Base-by-base conservation (phyloP, 2,113 vertebrate species). In the Corapipo altera region DNA sequence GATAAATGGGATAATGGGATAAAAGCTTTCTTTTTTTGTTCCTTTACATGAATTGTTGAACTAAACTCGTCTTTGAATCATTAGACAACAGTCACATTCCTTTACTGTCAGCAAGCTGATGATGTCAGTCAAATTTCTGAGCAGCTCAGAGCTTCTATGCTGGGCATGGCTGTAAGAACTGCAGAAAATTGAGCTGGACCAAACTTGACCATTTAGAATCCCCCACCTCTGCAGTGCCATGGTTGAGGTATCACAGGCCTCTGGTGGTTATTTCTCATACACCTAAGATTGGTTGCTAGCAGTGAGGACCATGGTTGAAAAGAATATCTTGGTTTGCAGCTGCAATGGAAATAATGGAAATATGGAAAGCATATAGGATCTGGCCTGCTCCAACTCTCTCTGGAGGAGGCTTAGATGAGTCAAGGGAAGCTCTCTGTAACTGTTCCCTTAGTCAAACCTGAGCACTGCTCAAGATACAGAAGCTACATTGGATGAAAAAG, bases 371-470 rank as follows among this genome's bases (percentile, higher is more conserved):
- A 17, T 3, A 2, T 1, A 70, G 58, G 46, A 64, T 8, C 2
- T 35, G 12, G 5, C 19, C 58, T 75, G 70, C n/a, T 32, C 35
- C 3, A 5, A 44, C 48, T 44, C 1, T 0, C 0, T 8, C 33
- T 39, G 27, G 26, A 24, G 10, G 13, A 52, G 57, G 39, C 35
- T 75, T 30, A 23, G 57, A 27, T 65, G 78, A 24, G 46, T 55
- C 18, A 79, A 35, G 33, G 19, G 28, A 48, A 78, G 58, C 8
- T 69, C 23, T 46, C 59, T 59, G 20, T n/a, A 57, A 15, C 27
- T 23, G 3, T 52, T 91, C 35, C 51, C 37, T 70, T 48, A 64
- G 49, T 54, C 83, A 90, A 54, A 91, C n/a, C 64, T 74, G 79
- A 86, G 22, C 44, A 84, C 22, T 32, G 41, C 19, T 88, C 52